These are phyloP conservation scores for Malthinus flaveolus DNA, from an alignment of 2,888 invertebrate species.

Conservation along the genomic window DNA sequence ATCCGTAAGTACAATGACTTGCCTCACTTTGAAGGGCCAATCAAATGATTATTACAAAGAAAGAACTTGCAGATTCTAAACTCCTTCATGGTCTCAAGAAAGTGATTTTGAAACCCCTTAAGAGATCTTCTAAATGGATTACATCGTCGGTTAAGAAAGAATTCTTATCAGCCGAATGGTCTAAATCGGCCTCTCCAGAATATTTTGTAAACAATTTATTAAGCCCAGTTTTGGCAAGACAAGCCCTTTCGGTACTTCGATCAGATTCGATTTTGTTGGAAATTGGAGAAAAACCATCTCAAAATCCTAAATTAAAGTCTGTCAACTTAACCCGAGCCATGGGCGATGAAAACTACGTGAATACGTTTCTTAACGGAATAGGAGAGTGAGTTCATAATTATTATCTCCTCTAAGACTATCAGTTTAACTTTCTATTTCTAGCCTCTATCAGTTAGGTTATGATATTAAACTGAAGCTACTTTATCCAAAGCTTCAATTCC, in stretches of 20 bases:
- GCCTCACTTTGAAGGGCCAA: no score
- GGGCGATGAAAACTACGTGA: neutral
- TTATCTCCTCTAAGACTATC: no score
- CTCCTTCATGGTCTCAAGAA: constrained; percentile 61
- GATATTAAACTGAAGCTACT: constrained; percentile 74
- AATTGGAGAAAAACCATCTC: neutral
- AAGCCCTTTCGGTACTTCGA: neutral
- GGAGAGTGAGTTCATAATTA: constrained; percentile 5
- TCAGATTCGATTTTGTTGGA: neutral
- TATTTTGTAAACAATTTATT: constrained; percentile 16
- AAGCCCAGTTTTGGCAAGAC: constrained; percentile 8
- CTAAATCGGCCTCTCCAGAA: constrained; percentile 66
- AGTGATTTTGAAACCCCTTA: constrained; percentile 67
- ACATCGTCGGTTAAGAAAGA: neutral
- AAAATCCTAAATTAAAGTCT: neutral
- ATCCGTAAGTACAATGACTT: neutral
- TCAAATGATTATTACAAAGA: neutral
- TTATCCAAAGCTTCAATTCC: constrained; percentile 76
- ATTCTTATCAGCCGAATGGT: neutral
- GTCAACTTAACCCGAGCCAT: neutral
- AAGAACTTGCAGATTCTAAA: neutral
- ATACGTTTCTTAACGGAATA: neutral
- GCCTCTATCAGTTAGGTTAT: constrained; percentile 76
- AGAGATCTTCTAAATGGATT: constrained; percentile 76
- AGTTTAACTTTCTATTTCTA: constrained; percentile 43